Base-by-base conservation (phyloP, 2,113 vertebrate species). In the Carassius auratus region DNA sequence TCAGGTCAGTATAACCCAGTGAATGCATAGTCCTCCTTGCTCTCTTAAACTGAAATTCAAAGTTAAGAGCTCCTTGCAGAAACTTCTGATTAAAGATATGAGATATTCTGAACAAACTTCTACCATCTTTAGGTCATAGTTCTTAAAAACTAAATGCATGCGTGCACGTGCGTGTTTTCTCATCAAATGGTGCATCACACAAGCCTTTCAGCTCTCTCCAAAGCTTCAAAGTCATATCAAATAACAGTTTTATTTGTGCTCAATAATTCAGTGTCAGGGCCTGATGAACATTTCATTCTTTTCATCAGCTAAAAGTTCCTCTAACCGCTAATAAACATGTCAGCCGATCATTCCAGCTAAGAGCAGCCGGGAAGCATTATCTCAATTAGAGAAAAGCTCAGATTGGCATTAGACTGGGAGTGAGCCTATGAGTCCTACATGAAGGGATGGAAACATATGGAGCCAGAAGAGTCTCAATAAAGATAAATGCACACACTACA, bases 251-350 rank as follows among this genome's bases (percentile, higher is more conserved):
- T 17, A 71, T 73, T 62, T 74, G 68, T 62, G 77, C 38, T 75
- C 59, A 52, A 45, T 64, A 74, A 86, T 26, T 74, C 33, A 48
- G 78, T 64, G 68, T 42, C 38, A 86, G 42, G 13, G 77, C 55
- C 7, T 59, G 30, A 78, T 48, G 62, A 71, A 79, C 64, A 57
- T 71, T 73, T 80, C 19, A 85, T 85, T 85, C 57, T 52, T 75
- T 86, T 86, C 78, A 86, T 86, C 71, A 81, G 66, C 55, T 30
- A 81, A 86, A 81, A 81, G 50, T 85, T 85, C 66, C 52, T 73
- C 55, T 81, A 81, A 85, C 69, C 8, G 26, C 68, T 71, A 55
- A 62, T 85, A 59, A 23, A 30, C 48, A 42, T 61, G 55, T n/a
- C 38, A 75, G 77, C 55, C 77, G 64, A 73, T 81, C 85, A 81